These are phyloP conservation scores for Pseudanteris insignis DNA, from an alignment of 2,888 invertebrate genomes.

Conservation along the genomic window DNA sequence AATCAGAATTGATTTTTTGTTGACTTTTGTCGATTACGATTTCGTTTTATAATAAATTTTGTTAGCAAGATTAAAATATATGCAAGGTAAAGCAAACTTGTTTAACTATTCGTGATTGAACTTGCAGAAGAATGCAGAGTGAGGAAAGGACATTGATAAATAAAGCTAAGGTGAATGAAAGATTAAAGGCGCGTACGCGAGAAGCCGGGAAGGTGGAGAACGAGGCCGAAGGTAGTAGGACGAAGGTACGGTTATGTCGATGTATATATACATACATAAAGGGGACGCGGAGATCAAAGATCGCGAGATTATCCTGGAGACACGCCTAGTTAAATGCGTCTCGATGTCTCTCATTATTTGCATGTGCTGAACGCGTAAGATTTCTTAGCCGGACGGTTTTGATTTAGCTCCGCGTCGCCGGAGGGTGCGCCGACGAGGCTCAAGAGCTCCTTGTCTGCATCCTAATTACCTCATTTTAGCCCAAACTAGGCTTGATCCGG, in stretches of 20 bases:
- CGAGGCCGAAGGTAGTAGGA: slow-evolving; percentile 3
- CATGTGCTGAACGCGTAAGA: slow-evolving; percentile 57
- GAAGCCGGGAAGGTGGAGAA: slow-evolving; percentile 4
- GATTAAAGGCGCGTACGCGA: slow-evolving; percentile 12
- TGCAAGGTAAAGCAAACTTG: no score
- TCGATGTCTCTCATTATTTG: slow-evolving; percentile 52
- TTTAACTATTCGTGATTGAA: no score
- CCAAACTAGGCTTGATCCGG: slow-evolving; percentile 60
- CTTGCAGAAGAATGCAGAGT: no score
- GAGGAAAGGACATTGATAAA: no score
- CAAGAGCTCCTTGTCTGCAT: slow-evolving; percentile 59
- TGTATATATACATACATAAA: slow-evolving; percentile 17
- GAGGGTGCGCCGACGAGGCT: slow-evolving; percentile 23
- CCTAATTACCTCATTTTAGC: slow-evolving; percentile 65
- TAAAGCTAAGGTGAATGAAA: no score
- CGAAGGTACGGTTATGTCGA: slow-evolving; percentile 25
- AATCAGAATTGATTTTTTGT: no score
- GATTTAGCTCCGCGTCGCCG: slow-evolving; percentile 56
- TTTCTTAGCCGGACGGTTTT: slow-evolving; percentile 60
- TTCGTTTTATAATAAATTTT: no score
- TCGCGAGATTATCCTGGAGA: slow-evolving; percentile 28
- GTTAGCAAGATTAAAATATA: no score
- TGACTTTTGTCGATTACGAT: no score
- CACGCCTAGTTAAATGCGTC: slow-evolving; percentile 38
- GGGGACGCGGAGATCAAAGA: slow-evolving; percentile 40